Evolutionary conservation across 2,113 vertebrate genomes (phyloP), one percentile per base, ranked within the genome.

Genomic region (Pachyramphus minor): DNA sequence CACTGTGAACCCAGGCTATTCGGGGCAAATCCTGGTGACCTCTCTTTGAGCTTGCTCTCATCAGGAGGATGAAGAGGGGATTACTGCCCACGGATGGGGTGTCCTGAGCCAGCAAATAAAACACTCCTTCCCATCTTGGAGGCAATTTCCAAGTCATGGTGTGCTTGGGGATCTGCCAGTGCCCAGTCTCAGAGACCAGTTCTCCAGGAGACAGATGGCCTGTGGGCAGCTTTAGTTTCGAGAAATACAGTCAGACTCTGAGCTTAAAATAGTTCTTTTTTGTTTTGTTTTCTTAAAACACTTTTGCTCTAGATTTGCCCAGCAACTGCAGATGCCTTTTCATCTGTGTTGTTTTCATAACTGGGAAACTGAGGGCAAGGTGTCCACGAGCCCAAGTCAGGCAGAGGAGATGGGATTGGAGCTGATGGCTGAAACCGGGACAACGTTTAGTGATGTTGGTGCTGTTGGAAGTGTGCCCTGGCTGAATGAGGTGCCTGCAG

Each of bases 201-300:
- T 90, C 86, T 80, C 21, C 68, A 63, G 84, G 66, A 95, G 84
- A 89, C 91, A 96, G 87, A 95, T 87, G 96, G 87, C 58, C 69
- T 53, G 71, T 9, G 8, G 87, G 81, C 83, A 82, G 71, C 81
- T 72, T 44, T 52, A 71, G 59, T 55, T 86, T 78, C 3, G 3
- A 78, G 80, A 82, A 93, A 87, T 1, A 15, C 11, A 55, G 50
- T 52, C 85, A 93, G 58, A 3, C 9, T 4, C 66, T 35, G 42
- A 4, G 8, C 90, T 74, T 71, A 55, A 90, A 88, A 94, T 72
- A 89, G 21, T 23, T 55, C 30, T 42, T 4, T 15, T 4, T 22
- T 15, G 2, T 5, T n/a, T 31, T 7, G 5, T 25, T 7, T 1
- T 5, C 14, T 71, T 9, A 15, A 79, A 79, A 19, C 18, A 15